Evolutionary conservation across 2,888 invertebrate genomes (phyloP).

Genomic region (Tribolium freemani): DNA sequence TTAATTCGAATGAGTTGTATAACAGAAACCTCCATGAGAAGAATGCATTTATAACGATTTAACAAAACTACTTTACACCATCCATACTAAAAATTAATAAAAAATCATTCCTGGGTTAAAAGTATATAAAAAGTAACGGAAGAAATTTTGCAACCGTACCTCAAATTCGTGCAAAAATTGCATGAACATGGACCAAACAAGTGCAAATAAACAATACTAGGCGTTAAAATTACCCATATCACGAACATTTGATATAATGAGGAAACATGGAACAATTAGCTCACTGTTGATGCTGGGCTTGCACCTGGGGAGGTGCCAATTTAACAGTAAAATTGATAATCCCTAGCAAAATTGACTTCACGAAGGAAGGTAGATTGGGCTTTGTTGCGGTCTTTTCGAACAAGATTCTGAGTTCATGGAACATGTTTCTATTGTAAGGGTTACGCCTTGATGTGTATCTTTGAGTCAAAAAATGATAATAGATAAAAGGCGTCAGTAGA

Average conservation of each 20-base stretch:
- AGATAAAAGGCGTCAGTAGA: conserved; percentile 93
- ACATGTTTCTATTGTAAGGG: conserved; percentile 95
- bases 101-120: not conserved
- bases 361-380: conserved; percentile 78
- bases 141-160: conserved; percentile 6
- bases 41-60: conserved; percentile 12
- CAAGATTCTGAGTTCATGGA: conserved; percentile 85
- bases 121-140: conserved; percentile 8
- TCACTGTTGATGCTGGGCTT: conserved; percentile 58
- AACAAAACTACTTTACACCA: conserved; percentile 28
- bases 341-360: conserved; percentile 73
- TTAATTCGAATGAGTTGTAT: not conserved
- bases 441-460: conserved; percentile 96
- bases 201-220: conserved; percentile 23
- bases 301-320: conserved; percentile 78
- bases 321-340: conserved; percentile 81
- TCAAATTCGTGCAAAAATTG: conserved; percentile 7
- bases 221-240: conserved; percentile 22
- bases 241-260: conserved; percentile 6
- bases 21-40: conserved; percentile 5
- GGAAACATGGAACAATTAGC: not conserved
- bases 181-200: conserved; percentile 11
- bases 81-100: conserved; percentile 8
- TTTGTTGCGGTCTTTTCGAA: conserved; percentile 78
- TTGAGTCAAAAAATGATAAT: conserved; percentile 95